Evolutionary conservation across 2,113 vertebrate genomes (phyloP), one percentile per base, ranked within the genome.

Genomic region (Cynoglossus semilaevis): DNA sequence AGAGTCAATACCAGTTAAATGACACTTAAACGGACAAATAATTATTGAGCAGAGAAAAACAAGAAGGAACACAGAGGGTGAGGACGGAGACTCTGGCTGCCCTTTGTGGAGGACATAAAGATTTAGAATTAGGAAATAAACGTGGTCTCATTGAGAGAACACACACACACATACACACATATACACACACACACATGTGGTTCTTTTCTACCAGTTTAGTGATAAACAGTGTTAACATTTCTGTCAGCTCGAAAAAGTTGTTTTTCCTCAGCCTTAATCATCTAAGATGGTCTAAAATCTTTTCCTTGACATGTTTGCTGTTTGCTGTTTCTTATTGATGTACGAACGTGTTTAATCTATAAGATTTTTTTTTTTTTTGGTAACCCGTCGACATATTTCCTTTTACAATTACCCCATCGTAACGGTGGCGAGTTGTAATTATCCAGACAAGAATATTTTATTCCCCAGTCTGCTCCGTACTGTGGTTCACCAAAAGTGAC

Each of bases 71-170:
- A 17, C 15, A 63, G n/a, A 0, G 51, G 57, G 2, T 41, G 8
- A 2, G 60, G 58, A 67, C 15, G 2, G 1, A 50, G 53, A 40
- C 55, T 58, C 47, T 42, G 58, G 72, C 37, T 66, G 46, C 48
- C 41, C 52, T 73, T 66, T 48, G 38, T 50, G 13, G 41, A 35
- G 53, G 37, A 10, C 37, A 38, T 54, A 48, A 43, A 62, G 19
- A 64, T 35, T 43, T 44, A 36, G 56, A 44, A n/a, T 37, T 6
- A 29, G 51, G 42, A 58, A 67, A 62, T n/a, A n/a, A 67, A 62
- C 51, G 29, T 63, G 54, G 62, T 64, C 51, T 74, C 36, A 62
- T n/a, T 64, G 10, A 63, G 51, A 40, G 10, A 66, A 48, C 43
- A 67, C 62, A 73, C 51, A 56, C 4, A 37, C 17, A n/a, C n/a